phyloP scores from a whole-genome alignment of 2,888 invertebrate genomes.

The Pseudoips prasinana region DNA sequence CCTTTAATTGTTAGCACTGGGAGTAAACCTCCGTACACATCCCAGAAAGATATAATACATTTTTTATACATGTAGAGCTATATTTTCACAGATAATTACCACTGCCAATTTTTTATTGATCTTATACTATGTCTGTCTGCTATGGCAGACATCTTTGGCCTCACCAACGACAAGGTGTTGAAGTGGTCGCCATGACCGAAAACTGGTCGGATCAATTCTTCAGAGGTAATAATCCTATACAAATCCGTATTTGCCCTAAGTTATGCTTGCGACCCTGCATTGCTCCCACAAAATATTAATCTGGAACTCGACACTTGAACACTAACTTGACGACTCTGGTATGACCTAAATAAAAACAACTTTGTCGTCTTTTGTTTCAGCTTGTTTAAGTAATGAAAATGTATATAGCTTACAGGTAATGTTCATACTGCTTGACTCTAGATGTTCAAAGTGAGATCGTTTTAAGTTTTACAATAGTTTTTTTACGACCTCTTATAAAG shows the following conservation, averaged over 20 bases:
- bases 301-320: conserved; percentile 55
- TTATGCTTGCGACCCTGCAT: no score
- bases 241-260: no score
- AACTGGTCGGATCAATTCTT: no score
- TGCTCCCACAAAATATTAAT: conserved; percentile 63
- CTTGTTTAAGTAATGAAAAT: conserved; percentile 51
- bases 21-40: conserved; percentile 22
- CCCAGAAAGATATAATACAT: no score
- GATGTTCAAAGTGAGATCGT: conserved; percentile 2
- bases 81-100: no score
- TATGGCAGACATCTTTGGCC: no score
- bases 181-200: no score
- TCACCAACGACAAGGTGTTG: no score
- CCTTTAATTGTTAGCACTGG: conserved; percentile 31
- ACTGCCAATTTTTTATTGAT: no score
- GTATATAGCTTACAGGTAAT: conserved; percentile 19
- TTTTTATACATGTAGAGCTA: no score
- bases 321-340: conserved; percentile 43
- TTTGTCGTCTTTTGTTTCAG: conserved; percentile 58
- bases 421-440: conserved; percentile 1
- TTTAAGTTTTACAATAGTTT: background rate
- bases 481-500: background rate
- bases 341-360: conserved; percentile 61
- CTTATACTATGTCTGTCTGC: no score
- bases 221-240: no score